Conservation (phyloP, 2,888 invertebrate genomes). For the Brassicogethes aeneus region DNA sequence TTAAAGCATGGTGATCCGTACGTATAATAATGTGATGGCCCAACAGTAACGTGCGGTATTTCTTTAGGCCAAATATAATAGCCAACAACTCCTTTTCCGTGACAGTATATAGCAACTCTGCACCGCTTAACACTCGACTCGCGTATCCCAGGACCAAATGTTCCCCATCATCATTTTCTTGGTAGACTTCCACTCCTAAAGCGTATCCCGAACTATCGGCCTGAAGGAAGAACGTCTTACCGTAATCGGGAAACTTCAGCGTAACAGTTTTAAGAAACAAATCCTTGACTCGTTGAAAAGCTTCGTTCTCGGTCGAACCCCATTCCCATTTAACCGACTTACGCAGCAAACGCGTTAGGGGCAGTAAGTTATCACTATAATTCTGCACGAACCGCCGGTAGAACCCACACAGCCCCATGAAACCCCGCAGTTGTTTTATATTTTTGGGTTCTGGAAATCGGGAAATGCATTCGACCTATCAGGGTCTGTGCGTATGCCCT, state of each 20-base stretch:
- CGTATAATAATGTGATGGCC: slow-evolving; percentile 7
- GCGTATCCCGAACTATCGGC: slow-evolving; percentile 9
- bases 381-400: slow-evolving; percentile 7
- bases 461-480: slow-evolving; percentile 9
- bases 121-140: slow-evolving; percentile 3
- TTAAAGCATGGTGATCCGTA: slow-evolving; percentile 14
- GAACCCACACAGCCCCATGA: slow-evolving; percentile 9
- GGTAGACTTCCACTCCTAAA: slow-evolving; percentile 9
- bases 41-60: slow-evolving; percentile 5
- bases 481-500: slow-evolving; percentile 16
- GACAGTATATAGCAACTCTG: slow-evolving; percentile 5
- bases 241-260: slow-evolving; percentile 9
- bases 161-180: slow-evolving; percentile 4
- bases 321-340: slow-evolving; percentile 9
- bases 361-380: slow-evolving; percentile 10
- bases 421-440: slow-evolving; percentile 7
- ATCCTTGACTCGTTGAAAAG: slow-evolving; percentile 6
- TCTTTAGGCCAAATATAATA: slow-evolving; percentile 8
- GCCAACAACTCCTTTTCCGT: slow-evolving; percentile 11
- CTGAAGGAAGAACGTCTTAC: slow-evolving; percentile 5
- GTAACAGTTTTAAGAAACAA: slow-evolving; percentile 9
- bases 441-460: slow-evolving; percentile 9
- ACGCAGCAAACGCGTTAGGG: slow-evolving; percentile 9
- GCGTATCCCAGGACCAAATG: slow-evolving; percentile 6
- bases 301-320: slow-evolving; percentile 5